phyloP scores from a whole-genome alignment of 2,888 invertebrate species.

The Dione vanillae region DNA sequence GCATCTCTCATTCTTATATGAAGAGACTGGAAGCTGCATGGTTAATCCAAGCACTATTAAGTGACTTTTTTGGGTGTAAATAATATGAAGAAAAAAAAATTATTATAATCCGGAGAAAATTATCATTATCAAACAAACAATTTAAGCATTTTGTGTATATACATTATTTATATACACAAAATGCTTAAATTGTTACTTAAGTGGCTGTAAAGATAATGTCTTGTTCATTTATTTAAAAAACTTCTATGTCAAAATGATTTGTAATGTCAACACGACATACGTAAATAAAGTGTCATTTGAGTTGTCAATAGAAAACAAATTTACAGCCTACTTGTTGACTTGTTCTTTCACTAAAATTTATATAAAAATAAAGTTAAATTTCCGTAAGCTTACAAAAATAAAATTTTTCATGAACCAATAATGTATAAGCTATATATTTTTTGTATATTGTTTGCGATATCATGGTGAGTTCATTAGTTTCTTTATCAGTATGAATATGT shows the following conservation, averaged over 20 bases:
- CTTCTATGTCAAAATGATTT: background rate
- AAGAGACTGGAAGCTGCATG: no score
- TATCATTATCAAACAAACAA: no score
- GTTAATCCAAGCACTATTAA: no score
- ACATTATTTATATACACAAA: no score
- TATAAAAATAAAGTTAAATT: background rate
- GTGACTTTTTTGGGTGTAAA: no score
- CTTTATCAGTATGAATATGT: background rate
- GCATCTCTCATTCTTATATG: no score
- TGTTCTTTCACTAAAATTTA: background rate
- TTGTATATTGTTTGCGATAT: conserved; percentile 14
- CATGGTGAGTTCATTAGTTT: conserved; percentile 18
- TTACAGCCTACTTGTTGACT: background rate
- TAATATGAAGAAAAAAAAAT: no score
- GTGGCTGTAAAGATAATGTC: background rate
- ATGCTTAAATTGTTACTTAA: no score
- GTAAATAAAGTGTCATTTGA: background rate
- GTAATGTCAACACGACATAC: conserved; percentile 5
- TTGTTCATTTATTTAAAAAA: background rate
- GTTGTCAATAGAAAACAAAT: conserved; percentile 9
- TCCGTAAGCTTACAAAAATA: background rate
- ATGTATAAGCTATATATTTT: conserved; percentile 15
- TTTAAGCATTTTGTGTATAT: no score
- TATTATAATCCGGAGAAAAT: no score
- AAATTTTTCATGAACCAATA: background rate